Base-by-base conservation (phyloP, 2,113 vertebrate species). In the Crotophaga sulcirostris region DNA sequence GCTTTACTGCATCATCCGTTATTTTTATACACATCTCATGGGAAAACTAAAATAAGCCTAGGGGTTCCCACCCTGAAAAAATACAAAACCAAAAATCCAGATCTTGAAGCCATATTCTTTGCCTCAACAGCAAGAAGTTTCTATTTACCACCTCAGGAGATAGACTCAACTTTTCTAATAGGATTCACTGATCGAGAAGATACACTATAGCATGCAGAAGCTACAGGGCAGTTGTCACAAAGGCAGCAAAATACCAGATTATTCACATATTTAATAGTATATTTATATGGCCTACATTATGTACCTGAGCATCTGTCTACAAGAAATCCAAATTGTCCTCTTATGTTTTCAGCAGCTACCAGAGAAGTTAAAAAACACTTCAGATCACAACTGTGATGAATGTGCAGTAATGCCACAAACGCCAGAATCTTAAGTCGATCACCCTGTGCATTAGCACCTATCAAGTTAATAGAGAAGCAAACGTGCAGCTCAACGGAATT, bases 1-100 rank as follows among this genome's bases (percentile, higher is more conserved):
- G 56, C 29, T 49, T 47, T 70, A 29, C 24, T 81, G 29, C 40
- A 44, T 51, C 34, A 77, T n/a, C 20, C 5, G 1, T 55, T 86
- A 69, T 84, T 92, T 90, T 93, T 76, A 68, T 38, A 69, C 8
- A 3, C 10, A 58, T 14, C 70, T 69, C 68, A 64, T 0, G 6
- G 88, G 55, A 93, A 94, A 90, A 93, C 21, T 66, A 44, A 92
- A 96, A 13, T 19, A 82, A 76, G 28, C 11, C n/a, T 45, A 69
- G 11, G 21, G 51, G 40, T 8, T 91, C 11, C 40, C 24, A 56
- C 23, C 26, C 21, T 45, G 55, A 73, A 62, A 63, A 74, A 56
- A 54, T 15, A 18, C 11, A 14, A 49, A 77, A 77, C 8, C 12
- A 56, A 66, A 73, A 62, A 38, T 40, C 21, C 2, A 0, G 45